Base-by-base conservation (phyloP, 2,888 invertebrate species). In the Cremastobaeus sp. region DNA sequence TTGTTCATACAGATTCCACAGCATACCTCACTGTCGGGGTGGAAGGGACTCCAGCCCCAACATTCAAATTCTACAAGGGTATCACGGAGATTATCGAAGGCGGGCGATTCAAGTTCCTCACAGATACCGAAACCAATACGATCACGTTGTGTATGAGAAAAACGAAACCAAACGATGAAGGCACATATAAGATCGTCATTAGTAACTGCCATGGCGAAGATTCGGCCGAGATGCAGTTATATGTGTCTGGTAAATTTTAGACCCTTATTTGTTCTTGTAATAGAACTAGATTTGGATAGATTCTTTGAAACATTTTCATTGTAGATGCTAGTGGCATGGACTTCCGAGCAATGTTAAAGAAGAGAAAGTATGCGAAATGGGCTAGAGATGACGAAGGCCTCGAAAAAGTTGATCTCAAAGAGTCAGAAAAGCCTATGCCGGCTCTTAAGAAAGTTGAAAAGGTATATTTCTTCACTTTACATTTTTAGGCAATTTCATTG, bases 311-410 rank as follows among this genome's bases (percentile, higher is more conserved):
- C n/a, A n/a, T n/a, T n/a, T n/a, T n/a, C n/a, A n/a, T n/a, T n/a
- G n/a, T 21, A 95, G 98, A 97, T 90, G 93, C 98, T 77, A 97
- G 97, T 89, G 97, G 97, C 79, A 95, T 99, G 94, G 99, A 99
- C 90, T 99, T 99, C 94, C 94, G 99, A 89, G 94, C 97, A 76
- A 95, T 99, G 95, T 91, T 99, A 82, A 98, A 97, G 89, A 98
- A 97, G 90, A 93, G 96, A 84, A 96, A 96, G 89, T 97, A 97
- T 88, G 94, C 95, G 83, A 95, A 96, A 91, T 97, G 96, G 96
- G 95, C 91, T 72, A 93, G 94, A 88, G 94, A 96, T 79, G 95
- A 98, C 80, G 94, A 93, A 54, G 97, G 97, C 82, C 95, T 95
- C 28, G 96, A 98, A 88, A 97, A 95, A 93, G 96, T 96, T 79